Evolutionary conservation across 2,888 invertebrate species (phyloP).

Genomic region (Cryptophagus acutangulus): DNA sequence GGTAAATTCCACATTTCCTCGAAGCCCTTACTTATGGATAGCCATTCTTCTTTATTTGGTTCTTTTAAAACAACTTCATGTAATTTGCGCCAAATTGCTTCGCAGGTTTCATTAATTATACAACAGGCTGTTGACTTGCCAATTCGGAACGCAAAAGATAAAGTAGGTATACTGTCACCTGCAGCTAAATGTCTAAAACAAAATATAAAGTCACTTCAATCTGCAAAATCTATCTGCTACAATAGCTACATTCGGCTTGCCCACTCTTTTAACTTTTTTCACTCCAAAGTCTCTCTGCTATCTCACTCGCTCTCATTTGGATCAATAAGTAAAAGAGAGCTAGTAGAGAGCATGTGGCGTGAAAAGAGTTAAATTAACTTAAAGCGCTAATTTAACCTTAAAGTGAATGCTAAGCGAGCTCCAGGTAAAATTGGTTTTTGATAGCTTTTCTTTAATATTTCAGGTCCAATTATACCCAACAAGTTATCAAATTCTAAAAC

Average conservation of each 20-base stretch:
- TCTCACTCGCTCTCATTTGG: too few species aligned
- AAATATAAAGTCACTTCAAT: not conserved
- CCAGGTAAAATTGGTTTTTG: slow-evolving; percentile 28
- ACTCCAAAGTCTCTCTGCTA: too few species aligned
- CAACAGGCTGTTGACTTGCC: slow-evolving; percentile 24
- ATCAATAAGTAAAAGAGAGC: too few species aligned
- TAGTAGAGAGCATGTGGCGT: too few species aligned
- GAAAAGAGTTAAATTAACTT: too few species aligned
- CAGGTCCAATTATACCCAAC: slow-evolving; percentile 20
- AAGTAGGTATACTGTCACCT: not conserved
- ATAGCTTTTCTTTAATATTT: slow-evolving; percentile 17
- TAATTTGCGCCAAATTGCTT: slow-evolving; percentile 27
- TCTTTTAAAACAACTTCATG: slow-evolving; percentile 18
- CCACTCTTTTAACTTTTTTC: too few species aligned
- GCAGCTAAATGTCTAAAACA: not conserved
- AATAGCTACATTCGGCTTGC: too few species aligned
- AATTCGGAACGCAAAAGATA: slow-evolving; percentile 3
- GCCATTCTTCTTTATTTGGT: slow-evolving; percentile 13
- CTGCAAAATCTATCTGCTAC: too few species aligned
- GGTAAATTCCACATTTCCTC: slow-evolving; percentile 25
- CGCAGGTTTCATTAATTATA: slow-evolving; percentile 27
- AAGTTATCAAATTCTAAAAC: slow-evolving; percentile 18
- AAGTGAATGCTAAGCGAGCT: slow-evolving; percentile 29
- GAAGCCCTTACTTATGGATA: not conserved
- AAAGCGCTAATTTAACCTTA: too few species aligned